Evolutionary conservation across 1,140 invertebrate species (phyloP), one percentile per base, ranked within the genome.

Genomic region (Panonychus citri): DNA sequence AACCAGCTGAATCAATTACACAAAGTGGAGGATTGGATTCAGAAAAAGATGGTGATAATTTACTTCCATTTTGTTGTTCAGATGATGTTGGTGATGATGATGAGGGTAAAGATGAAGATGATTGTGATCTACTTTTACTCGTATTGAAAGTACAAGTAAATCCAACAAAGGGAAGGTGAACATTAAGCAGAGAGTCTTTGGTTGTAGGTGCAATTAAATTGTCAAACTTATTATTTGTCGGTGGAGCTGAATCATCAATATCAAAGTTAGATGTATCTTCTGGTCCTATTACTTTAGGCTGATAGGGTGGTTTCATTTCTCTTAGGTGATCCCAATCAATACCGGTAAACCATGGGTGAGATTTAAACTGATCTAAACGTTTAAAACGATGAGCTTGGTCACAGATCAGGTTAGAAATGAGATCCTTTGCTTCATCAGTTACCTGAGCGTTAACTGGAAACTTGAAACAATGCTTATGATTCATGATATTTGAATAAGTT

Each of bases 401-500:
- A 72, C 93, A 97, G 66, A 99, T 96, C 59, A 99, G 75, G 64
- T 82, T 78, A 64, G 77, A 76, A 68, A 99, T 94, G 46, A 99
- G 73, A 77, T 98, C 91, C 73, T 93, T 93, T 27, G 93, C 93
- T 67, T 88, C 82, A 65, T 94, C 85, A 15, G 88, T 87, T 53
- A 97, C 82, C 72, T 89, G 26, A 3, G 57, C 56, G 34, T 57
- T 60, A 8, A 57, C 55, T 40, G 59, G 59, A 60, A 60, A 60
- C 40, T 57, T 54, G 51, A 66, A 64, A 56, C 48, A 62, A 70
- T 82, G 81, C 72, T 93, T 88, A 73, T 98, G 93, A 75, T 95
- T 96, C 94, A 98, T 98, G 65, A 99, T 98, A 75, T 97, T 95
- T 53, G 89, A 90, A 73, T 99, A 99, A n/a, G 95, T 99, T 76